Evolutionary conservation across 2,797 vertebrate genomes (phyloP).

Genomic region (Peromyscus attwateri): DNA sequence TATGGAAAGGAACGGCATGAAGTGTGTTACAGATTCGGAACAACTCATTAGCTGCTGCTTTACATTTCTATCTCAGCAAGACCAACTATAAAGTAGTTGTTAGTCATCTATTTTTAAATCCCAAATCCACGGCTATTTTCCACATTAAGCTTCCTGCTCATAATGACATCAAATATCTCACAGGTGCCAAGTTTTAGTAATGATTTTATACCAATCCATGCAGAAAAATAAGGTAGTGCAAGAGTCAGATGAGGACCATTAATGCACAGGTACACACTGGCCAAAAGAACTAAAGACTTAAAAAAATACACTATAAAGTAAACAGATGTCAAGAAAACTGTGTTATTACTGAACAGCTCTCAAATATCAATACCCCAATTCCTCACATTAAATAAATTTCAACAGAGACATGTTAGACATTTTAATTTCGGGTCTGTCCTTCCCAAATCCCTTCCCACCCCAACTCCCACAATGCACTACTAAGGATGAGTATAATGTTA

Average conservation of each 20-base stretch:
- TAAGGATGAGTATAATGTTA: conserved; percentile 87
- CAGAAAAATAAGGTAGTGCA: conserved; percentile 89
- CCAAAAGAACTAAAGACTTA: conserved; percentile 84
- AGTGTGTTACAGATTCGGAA: conserved; percentile 85
- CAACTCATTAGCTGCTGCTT: conserved; percentile 86
- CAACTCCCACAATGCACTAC: conserved; percentile 85
- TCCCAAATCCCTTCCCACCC: conserved; percentile 81
- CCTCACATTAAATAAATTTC: conserved; percentile 87
- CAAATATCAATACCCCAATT: conserved; percentile 86
- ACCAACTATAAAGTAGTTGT: conserved; percentile 84
- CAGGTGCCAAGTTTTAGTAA: conserved; percentile 86
- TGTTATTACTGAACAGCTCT: conserved; percentile 87
- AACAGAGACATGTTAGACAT: conserved; percentile 85
- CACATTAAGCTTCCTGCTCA: conserved; percentile 87
- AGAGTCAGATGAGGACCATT: conserved; percentile 86
- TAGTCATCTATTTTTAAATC: conserved; percentile 87
- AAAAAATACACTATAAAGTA: conserved; percentile 85
- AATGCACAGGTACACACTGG: conserved; percentile 86
- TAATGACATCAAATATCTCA: conserved; percentile 81
- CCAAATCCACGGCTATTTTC: conserved; percentile 88
- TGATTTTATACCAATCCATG: conserved; percentile 89
- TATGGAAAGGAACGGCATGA: conserved; percentile 85
- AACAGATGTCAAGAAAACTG: conserved; percentile 87
- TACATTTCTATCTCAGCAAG: conserved; percentile 86
- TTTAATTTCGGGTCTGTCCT: conserved; percentile 85